Evolutionary conservation across 53 echinoderm and acorn worm species (phyloP).

Genomic region (Mesocentrotus franciscanus): DNA sequence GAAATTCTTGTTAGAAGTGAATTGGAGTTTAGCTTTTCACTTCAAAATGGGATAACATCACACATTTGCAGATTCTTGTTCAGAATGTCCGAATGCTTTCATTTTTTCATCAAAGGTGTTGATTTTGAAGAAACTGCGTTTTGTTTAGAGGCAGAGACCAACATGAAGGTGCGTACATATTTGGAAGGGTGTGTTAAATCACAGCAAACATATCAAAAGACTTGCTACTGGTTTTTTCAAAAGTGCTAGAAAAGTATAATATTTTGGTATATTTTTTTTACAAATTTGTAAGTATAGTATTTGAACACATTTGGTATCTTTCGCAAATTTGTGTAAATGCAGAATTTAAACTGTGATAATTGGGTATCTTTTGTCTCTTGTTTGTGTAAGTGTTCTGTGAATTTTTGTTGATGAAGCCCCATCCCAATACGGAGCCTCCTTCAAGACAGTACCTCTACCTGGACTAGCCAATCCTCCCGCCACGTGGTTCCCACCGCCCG

Average conservation of each 20-base stretch:
- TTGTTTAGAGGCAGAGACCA: not conserved
- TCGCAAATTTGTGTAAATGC: too few relatives aligned
- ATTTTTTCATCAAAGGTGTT: not conserved
- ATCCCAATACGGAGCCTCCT: slow-evolving; percentile 69
- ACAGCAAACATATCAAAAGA: slow-evolving; percentile 3
- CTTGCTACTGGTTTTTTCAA: not conserved
- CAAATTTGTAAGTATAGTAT: too few relatives aligned
- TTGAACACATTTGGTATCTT: too few relatives aligned
- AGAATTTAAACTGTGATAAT: too few relatives aligned
- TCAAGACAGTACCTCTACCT: slow-evolving; percentile 82
- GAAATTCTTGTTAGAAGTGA: not conserved
- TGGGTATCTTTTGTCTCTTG: not conserved
- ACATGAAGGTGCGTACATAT: not conserved
- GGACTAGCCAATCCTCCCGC: slow-evolving; percentile 71
- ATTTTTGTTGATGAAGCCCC: slow-evolving; percentile 28
- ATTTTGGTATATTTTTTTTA: not conserved
- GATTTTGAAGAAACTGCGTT: not conserved
- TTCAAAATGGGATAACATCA: not conserved
- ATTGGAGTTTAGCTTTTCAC: not conserved
- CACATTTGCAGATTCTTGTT: not conserved
- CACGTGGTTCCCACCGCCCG: slow-evolving; percentile 49
- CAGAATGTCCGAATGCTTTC: not conserved
- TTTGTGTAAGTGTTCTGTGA: not conserved
- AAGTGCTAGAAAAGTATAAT: not conserved
- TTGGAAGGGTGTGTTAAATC: not conserved